phyloP scores from a whole-genome alignment of 2,113 vertebrate species.

The Clarias magur region DNA sequence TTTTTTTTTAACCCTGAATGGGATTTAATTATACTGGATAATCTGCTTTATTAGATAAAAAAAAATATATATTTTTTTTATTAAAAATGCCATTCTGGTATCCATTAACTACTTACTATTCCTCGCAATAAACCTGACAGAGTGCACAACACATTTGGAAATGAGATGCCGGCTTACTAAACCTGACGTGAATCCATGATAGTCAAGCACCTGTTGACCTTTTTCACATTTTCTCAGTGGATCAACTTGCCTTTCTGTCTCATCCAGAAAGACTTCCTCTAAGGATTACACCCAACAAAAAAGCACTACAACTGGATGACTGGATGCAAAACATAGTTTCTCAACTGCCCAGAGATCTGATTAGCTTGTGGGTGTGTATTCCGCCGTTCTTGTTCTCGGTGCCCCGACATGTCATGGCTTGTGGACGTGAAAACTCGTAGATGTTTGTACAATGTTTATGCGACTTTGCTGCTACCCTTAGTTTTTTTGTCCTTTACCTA shows the following conservation, averaged over 20 bases:
- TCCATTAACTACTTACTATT: background rate
- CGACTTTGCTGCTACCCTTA: constrained; percentile 8
- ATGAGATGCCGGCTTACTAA: background rate
- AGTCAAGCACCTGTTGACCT: background rate
- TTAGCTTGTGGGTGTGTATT: constrained; percentile 20
- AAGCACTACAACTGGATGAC: background rate
- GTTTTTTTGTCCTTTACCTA: background rate
- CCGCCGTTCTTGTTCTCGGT: constrained; percentile 61
- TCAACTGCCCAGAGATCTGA: constrained; percentile 17
- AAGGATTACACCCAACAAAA: background rate
- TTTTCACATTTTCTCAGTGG: background rate
- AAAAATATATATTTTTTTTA: too few relatives aligned
- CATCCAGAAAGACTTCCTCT: background rate
- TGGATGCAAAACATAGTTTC: background rate
- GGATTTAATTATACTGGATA: background rate
- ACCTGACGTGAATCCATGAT: background rate
- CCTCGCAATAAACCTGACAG: background rate
- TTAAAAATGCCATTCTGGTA: background rate
- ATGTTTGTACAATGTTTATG: constrained; percentile 18
- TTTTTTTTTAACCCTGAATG: background rate
- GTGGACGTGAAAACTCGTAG: constrained; percentile 59
- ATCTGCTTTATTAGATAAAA: background rate
- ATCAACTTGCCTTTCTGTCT: background rate
- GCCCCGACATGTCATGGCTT: constrained; percentile 64
- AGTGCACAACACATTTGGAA: background rate